Evolutionary conservation across 64 coral and sea anemone genomes (phyloP).

Genomic region (Acropora yongei): DNA sequence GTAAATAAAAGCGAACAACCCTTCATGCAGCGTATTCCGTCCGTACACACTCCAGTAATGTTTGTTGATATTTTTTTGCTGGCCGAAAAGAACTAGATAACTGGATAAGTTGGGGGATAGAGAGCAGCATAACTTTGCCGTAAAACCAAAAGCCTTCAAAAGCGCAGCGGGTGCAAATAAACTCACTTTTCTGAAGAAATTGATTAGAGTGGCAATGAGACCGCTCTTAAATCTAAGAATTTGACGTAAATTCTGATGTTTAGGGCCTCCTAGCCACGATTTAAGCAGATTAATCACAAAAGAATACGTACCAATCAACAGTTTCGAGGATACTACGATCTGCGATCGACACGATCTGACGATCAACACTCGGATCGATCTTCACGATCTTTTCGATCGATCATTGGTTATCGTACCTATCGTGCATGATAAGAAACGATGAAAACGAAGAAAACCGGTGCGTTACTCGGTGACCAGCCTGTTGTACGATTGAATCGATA

Average conservation of each 20-base stretch:
- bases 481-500: too few species aligned
- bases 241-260: not conserved
- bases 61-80: too few species aligned
- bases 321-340: not conserved
- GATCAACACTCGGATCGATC: not conserved
- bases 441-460: too few species aligned
- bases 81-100: too few species aligned
- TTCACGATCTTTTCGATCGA: not conserved
- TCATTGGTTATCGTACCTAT: not conserved
- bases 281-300: not conserved
- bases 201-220: not conserved
- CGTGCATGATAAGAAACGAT: too few species aligned
- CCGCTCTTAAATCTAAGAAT: not conserved
- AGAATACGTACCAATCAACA: not conserved
- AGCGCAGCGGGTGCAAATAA: not conserved
- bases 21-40: too few species aligned
- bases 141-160: too few species aligned
- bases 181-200: not conserved
- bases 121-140: too few species aligned
- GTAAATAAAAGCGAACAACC: too few species aligned
- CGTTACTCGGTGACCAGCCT: too few species aligned
- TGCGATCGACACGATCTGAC: not conserved
- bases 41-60: too few species aligned
- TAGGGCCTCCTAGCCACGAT: not conserved
- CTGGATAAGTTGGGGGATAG: too few species aligned